Evolutionary conservation across 1,140 invertebrate genomes (phyloP).

Genomic region (Rhopalosiphum padi): DNA sequence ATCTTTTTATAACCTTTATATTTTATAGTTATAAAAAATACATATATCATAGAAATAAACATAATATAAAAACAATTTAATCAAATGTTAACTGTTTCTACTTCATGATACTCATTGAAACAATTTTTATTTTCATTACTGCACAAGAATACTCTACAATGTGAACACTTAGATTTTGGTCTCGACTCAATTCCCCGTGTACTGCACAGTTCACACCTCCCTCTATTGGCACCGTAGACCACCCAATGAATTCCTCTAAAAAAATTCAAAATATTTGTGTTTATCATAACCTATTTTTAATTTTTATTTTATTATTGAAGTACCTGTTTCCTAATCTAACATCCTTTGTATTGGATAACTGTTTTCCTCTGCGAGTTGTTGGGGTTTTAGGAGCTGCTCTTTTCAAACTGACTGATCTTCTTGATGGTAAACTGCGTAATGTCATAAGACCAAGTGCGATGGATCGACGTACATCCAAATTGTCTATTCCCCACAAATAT

Average conservation of each 20-base stretch:
- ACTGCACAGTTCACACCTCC: background rate
- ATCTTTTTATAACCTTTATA: no score
- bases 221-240: background rate
- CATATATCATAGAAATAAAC: no score
- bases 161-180: no score
- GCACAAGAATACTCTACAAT: no score
- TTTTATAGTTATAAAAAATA: no score
- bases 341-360: background rate
- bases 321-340: background rate
- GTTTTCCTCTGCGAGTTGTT: background rate
- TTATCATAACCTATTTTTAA: background rate
- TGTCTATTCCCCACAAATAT: no score
- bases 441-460: slow-evolving; percentile 16
- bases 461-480: slow-evolving; percentile 6
- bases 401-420: background rate
- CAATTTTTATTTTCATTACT: no score
- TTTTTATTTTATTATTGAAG: background rate
- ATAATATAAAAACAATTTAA: no score
- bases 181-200: no score
- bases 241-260: background rate
- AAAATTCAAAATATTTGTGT: background rate
- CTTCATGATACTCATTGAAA: slow-evolving; percentile 32
- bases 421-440: background rate
- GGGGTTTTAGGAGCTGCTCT: background rate
- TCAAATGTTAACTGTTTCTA: background rate